These are phyloP conservation scores for Sander lucioperca DNA, from an alignment of 2,113 vertebrate genomes.

Conservation along the genomic window DNA sequence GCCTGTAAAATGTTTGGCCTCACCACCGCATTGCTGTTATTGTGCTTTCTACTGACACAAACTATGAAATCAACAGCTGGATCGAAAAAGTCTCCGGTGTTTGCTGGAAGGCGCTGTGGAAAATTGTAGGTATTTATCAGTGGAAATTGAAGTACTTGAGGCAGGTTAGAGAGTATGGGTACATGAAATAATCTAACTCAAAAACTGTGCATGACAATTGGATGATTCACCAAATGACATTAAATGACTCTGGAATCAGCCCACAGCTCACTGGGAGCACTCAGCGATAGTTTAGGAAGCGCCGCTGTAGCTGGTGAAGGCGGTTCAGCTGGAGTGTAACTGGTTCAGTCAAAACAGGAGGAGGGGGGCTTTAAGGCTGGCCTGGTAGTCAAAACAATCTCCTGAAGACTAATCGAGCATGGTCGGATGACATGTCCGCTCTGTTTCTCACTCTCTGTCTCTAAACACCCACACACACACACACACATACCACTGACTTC, in stretches of 20 bases:
- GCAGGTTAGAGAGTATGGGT: constrained; percentile 34
- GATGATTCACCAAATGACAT: constrained; percentile 61
- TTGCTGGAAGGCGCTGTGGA: constrained; percentile 49
- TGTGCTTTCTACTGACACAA: constrained; percentile 39
- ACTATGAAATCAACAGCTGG: constrained; percentile 45
- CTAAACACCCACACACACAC: constrained; percentile 21
- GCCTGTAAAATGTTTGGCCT: constrained; percentile 23
- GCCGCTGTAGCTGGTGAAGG: constrained; percentile 61
- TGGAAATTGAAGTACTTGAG: constrained; percentile 36
- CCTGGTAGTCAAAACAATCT: constrained; percentile 80
- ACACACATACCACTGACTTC: constrained; percentile 28
- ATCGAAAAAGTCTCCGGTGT: constrained; percentile 44
- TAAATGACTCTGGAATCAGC: constrained; percentile 50
- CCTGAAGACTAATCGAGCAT: constrained; percentile 72
- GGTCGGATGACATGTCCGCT: constrained; percentile 68
- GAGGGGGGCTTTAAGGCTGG: constrained; percentile 30
- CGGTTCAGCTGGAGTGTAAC: constrained; percentile 46
- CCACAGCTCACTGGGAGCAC: constrained; percentile 15
- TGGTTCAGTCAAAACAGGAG: constrained; percentile 67
- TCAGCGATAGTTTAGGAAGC: constrained; percentile 18
- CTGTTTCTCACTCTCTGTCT: constrained; percentile 30
- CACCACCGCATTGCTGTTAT: constrained; percentile 14
- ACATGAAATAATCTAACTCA: constrained; percentile 23
- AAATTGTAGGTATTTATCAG: constrained; percentile 57
- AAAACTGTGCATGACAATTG: constrained; percentile 40